Evolutionary conservation across 1,140 invertebrate genomes (phyloP).

Genomic region (Lepidurus packardi): DNA sequence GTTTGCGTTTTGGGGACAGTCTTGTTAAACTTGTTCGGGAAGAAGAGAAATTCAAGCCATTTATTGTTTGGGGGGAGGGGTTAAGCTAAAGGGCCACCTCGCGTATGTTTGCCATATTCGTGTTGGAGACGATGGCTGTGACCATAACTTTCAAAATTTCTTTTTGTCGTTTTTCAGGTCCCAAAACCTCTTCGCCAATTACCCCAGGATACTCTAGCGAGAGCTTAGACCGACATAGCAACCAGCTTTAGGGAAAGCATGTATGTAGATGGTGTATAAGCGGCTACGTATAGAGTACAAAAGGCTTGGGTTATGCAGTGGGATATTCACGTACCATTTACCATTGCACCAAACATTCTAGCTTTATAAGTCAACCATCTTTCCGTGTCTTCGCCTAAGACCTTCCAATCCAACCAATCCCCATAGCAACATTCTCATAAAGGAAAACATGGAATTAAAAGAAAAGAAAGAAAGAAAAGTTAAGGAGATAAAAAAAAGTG

Average conservation of each 20-base stretch:
- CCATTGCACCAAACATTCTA: not conserved
- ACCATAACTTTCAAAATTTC: not conserved
- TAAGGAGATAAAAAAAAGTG: not conserved
- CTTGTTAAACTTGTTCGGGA: too few species aligned
- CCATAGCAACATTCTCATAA: conserved; percentile 22
- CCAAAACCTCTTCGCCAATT: conserved; percentile 32
- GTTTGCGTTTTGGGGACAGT: too few species aligned
- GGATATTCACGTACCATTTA: not conserved
- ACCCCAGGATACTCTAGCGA: conserved; percentile 16
- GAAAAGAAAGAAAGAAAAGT: not conserved
- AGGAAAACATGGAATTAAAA: conserved; percentile 12
- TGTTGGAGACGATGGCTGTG: not conserved
- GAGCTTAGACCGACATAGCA: conserved; percentile 1
- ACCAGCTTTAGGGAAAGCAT: not conserved
- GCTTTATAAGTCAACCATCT: conserved; percentile 3
- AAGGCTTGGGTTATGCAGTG: not conserved
- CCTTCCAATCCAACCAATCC: conserved; percentile 9
- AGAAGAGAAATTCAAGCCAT: too few species aligned
- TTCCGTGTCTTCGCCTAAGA: conserved; percentile 11
- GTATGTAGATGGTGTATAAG: not conserved
- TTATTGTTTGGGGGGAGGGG: too few species aligned
- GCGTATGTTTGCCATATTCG: not conserved
- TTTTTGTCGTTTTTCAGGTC: conserved; percentile 27
- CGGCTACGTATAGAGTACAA: not conserved
- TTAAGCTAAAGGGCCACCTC: too few species aligned